Percentiles rank a stretch among this genome's conserved stretches.
Conservation (phyloP, 2,888 invertebrate genomes). For the Diarsia rubi region DNA sequence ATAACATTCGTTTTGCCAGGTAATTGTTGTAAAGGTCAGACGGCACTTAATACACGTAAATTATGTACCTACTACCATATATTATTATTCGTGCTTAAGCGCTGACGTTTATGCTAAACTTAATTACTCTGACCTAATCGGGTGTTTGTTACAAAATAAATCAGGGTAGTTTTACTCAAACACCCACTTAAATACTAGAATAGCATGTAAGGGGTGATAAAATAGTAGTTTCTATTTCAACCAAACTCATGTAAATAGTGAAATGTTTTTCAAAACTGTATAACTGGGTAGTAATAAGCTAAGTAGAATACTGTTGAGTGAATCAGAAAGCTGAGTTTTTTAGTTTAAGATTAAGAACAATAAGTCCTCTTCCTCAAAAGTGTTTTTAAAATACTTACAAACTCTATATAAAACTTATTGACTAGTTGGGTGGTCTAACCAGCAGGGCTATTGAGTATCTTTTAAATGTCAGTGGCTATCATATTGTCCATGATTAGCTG, state of each 20-base stretch:
- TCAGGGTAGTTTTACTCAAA: not conserved
- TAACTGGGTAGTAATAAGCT: not conserved
- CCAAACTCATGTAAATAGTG: not conserved
- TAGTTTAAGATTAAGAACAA: not conserved
- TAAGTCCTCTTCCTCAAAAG: not conserved
- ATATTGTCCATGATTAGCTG: too few species aligned
- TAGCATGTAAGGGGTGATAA: not conserved
- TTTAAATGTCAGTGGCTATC: too few species aligned
- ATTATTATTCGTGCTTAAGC: not conserved
- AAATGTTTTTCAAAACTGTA: not conserved
- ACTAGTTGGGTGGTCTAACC: not conserved
- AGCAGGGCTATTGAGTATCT: too few species aligned
- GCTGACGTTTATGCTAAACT: conserved; percentile 3
- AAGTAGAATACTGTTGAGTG: not conserved
- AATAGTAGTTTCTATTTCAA: not conserved
- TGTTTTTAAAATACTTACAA: not conserved
- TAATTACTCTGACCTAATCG: not conserved
- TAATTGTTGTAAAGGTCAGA: not conserved
- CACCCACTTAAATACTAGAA: not conserved
- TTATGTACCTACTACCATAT: not conserved
- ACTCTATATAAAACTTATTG: not conserved
- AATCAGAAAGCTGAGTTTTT: not conserved
- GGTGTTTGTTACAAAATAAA: not conserved
- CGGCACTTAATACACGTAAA: not conserved
- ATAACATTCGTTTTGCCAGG: not conserved